A percentile compares a stretch with the other conserved stretches of the same genome.
Evolutionary conservation across 2,797 vertebrate species (phyloP).

Genomic region (Nyctalus aviator): DNA sequence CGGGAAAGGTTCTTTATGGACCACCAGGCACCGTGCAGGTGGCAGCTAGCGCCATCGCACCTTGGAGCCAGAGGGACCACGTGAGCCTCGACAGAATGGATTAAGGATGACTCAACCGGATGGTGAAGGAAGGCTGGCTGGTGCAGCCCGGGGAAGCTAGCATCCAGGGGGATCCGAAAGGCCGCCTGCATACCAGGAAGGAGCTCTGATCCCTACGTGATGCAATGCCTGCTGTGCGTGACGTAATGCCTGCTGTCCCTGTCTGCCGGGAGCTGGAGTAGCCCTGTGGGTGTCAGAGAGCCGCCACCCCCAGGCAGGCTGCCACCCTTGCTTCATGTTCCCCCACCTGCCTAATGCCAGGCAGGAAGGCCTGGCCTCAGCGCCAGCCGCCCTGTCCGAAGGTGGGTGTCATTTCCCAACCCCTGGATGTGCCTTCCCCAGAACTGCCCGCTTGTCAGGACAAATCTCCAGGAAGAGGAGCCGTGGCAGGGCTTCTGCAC

Average conservation of each 20-base stretch:
- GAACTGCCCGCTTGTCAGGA: neutral
- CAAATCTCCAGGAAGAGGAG: neutral
- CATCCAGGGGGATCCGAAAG: too few species aligned
- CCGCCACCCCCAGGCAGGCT: neutral
- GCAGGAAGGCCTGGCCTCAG: neutral
- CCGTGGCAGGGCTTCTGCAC: neutral
- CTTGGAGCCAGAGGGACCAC: neutral
- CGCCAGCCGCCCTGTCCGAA: neutral
- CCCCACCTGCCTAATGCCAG: neutral
- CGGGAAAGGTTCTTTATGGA: fast-evolving
- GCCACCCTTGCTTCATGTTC: neutral
- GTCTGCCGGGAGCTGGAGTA: neutral
- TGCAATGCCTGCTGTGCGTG: too few species aligned
- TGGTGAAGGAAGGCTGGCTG: neutral
- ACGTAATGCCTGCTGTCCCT: too few species aligned
- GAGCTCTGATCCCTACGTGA: neutral
- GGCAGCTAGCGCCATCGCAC: neutral
- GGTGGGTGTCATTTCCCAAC: neutral
- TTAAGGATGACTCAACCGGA: neutral
- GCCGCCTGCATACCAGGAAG: fast-evolving
- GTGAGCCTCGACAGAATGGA: neutral
- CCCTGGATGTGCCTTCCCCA: too few species aligned
- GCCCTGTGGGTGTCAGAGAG: neutral
- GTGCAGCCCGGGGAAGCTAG: neutral
- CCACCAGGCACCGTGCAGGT: fast-evolving